phyloP scores from a whole-genome alignment of 2,888 invertebrate genomes.

The Thera britannica region DNA sequence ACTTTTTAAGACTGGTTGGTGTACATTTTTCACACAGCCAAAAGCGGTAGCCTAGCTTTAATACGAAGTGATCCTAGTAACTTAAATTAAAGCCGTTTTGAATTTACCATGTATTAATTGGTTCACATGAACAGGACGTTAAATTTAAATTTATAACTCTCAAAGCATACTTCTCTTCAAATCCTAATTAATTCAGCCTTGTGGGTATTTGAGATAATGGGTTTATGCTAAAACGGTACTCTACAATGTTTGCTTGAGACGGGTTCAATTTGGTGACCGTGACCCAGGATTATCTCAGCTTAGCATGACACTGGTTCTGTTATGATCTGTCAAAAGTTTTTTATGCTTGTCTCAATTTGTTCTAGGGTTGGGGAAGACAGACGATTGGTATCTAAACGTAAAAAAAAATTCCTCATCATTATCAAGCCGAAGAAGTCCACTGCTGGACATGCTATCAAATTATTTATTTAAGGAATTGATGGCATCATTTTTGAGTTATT shows the following conservation, averaged over 20 bases:
- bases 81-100: no score
- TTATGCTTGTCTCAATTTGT: no score
- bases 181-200: constrained; percentile 78
- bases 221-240: constrained; percentile 33
- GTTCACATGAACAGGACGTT: constrained; percentile 38
- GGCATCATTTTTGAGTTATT: no score
- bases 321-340: neutral
- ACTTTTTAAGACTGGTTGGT: neutral
- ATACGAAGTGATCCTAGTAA: no score
- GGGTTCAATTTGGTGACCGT: neutral
- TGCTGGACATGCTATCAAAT: no score
- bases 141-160: constrained; percentile 63
- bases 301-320: neutral
- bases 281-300: neutral
- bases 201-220: constrained; percentile 71
- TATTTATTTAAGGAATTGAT: no score
- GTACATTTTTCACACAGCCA: neutral
- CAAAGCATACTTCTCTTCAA: constrained; percentile 59
- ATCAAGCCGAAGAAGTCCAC: no score
- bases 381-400: no score
- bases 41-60: no score
- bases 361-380: no score
- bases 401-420: no score
- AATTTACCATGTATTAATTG: no score
- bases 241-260: neutral